These are phyloP conservation scores for Neoniphon sammara DNA, from an alignment of 2,797 vertebrate species.

Conservation along the genomic window DNA sequence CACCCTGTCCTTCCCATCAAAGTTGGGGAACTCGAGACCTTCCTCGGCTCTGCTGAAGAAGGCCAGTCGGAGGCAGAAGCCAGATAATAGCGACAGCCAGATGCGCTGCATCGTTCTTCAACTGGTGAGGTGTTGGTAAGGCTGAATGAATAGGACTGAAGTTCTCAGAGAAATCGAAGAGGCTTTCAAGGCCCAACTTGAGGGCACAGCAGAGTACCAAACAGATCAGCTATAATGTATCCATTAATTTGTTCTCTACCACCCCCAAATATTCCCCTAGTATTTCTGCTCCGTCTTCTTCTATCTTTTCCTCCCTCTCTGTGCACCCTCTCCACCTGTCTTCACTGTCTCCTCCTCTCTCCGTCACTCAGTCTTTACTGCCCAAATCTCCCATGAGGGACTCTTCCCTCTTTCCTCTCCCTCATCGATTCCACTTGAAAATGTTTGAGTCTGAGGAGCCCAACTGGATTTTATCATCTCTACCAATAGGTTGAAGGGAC, in stretches of 20 bases:
- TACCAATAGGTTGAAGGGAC: conserved; percentile 36
- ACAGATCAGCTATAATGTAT: conserved; percentile 25
- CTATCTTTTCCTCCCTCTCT: conserved; percentile 14
- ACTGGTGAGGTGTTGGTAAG: conserved; percentile 2
- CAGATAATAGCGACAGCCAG: conserved; percentile 68
- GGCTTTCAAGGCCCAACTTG: conserved; percentile 5
- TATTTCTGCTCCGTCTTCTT: conserved; percentile 12
- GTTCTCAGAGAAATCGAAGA: conserved; percentile 37
- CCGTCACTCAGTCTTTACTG: conserved; percentile 30
- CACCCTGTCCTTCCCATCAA: conserved; percentile 93
- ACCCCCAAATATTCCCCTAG: conserved; percentile 22
- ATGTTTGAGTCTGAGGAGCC: conserved; percentile 10
- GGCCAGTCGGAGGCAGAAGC: conserved; percentile 81
- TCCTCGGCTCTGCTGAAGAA: conserved; percentile 85
- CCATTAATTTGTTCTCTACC: conserved; percentile 13
- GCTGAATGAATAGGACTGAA: not conserved
- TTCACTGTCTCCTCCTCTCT: conserved; percentile 58
- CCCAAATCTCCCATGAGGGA: conserved; percentile 52
- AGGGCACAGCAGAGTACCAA: not conserved
- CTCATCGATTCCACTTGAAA: not conserved
- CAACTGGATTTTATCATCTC: not conserved
- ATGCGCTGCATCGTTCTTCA: conserved; percentile 57
- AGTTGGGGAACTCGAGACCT: conserved; percentile 93
- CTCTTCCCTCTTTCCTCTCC: conserved; percentile 36
- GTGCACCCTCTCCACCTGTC: conserved; percentile 46